phyloP scores from a whole-genome alignment of 1,140 invertebrate species.

The Eueides isabella region DNA sequence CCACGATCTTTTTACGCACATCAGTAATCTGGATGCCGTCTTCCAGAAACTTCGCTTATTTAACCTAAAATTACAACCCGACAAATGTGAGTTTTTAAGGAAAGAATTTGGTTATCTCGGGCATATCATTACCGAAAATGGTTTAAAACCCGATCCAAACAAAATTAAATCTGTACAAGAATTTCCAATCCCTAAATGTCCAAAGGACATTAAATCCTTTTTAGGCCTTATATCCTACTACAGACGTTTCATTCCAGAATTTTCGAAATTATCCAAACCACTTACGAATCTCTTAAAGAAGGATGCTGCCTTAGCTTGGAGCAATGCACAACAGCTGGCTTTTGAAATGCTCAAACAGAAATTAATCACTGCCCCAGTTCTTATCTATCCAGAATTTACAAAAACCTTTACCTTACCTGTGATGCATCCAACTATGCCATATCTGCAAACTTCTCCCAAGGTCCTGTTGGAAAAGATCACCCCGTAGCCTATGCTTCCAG shows the following conservation, averaged over 20 bases:
- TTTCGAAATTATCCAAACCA: neutral
- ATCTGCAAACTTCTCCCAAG: neutral
- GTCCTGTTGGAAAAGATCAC: neutral
- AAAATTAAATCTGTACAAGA: too few relatives aligned
- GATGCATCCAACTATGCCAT: constrained; percentile 65
- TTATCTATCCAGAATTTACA: constrained; percentile 12
- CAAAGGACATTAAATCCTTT: neutral
- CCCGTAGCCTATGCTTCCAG: neutral
- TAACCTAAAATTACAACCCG: constrained; percentile 32
- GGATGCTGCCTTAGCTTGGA: neutral
- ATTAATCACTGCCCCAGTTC: constrained; percentile 7
- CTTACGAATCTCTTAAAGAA: neutral
- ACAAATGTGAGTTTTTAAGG: constrained; percentile 34
- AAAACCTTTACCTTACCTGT: constrained; percentile 63
- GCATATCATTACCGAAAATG: too few relatives aligned
- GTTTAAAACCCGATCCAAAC: too few relatives aligned
- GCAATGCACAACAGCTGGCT: neutral
- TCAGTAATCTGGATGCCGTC: constrained; percentile 1
- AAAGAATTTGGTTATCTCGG: constrained; percentile 27
- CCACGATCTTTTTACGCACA: constrained; percentile 23
- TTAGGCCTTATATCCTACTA: neutral
- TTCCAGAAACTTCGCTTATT: constrained; percentile 24
- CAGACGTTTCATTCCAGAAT: neutral
- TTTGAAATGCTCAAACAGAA: constrained; percentile 9
- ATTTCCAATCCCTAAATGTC: too few relatives aligned